Base-by-base conservation (phyloP, 2,888 invertebrate genomes). In the Odontocolon sp. region DNA sequence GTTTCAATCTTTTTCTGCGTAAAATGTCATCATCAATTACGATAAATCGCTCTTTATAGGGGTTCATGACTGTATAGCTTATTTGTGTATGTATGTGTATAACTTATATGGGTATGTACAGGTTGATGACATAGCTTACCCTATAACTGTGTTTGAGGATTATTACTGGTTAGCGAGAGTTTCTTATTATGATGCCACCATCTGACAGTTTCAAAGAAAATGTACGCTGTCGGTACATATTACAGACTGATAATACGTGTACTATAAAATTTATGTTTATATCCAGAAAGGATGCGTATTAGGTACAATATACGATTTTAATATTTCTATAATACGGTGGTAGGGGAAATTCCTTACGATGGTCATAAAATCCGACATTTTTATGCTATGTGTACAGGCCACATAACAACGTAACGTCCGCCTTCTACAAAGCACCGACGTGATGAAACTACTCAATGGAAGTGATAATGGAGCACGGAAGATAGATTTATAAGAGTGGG, bases 401-500 rank as follows among this genome's bases (percentile, higher is more conserved):
- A 16, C 38, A 23, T 23, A 5, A 28, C n/a, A 11, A 45, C 6
- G 31, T 6, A 31, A 1, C 9, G 47, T 31, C 16, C 21, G 28
- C 33, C n/a, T 36, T 14, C 52, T 18, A 11, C 33, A 31, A 50
- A 59, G 40, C 38, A 56, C 47, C 61, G 54, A 67, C 76, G 67
- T 71, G 76, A 76, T 50, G 67, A 66, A 67, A 61, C 61, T 71
- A 47, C 45, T 54, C 45, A 56, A 61, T 56, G 47, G 33, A 33
- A 18, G 33, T 6, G 40, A 42, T 47, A 23, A 31, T 23, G 28
- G 66, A 36, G 50, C 66, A 67, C 54, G 56, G 38, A n/a, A 56
- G 56, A 28, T 63, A 56, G 76, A 76, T 71, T 76, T 71, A 67
- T 76, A 71, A 76, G 67, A 33, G 54, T 36, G 38, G 54, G 40